Base-by-base conservation (phyloP, 2,797 vertebrate species). In the Pseudochromis fuscus region DNA sequence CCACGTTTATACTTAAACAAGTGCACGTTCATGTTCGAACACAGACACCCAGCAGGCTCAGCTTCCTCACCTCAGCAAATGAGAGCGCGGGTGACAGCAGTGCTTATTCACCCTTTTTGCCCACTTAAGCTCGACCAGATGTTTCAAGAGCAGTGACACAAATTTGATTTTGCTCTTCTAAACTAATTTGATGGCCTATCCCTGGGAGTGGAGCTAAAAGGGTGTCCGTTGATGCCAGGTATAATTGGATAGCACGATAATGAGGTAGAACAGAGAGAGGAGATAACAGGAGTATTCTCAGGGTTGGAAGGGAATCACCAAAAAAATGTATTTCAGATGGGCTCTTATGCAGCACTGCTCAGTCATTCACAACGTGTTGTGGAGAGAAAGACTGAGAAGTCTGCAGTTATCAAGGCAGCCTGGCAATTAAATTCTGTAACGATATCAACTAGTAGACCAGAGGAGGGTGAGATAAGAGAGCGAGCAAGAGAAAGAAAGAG, bases 341-440 rank as follows among this genome's bases (percentile, higher is more conserved):
- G 75, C 73, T 86, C 59, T 81, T 67, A 59, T 40, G 45, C 57
- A 30, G 67, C 38, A 16, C 62, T 64, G 65, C 74, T 88, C 75
- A 86, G 63, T 89, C 83, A 90, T 84, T 85, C 81, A 72, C 57
- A 62, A 62, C 49, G 59, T 30, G 79, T 58, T n/a, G 64, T 35
- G 11, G 51, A 42, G 59, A 72, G 51, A 81, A 50, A 74, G 31
- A 79, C 23, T 18, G 37, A 77, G 79, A 84, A 72, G 75, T 63
- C 63, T 57, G 67, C 53, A 64, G 84, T 86, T 91, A 88, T 92
- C 85, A 81, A 82, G 75, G 78, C 81, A 84, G 75, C 66, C 38
- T 44, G 53, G 79, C 88, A 94, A 94, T 94, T 94, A 91, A 91
- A 89, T 90, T 69, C 72, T 72, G 49, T 81, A 89, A 92, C 60